phyloP scores from a whole-genome alignment of 2,888 invertebrate genomes.

The Drosophila differens region DNA sequence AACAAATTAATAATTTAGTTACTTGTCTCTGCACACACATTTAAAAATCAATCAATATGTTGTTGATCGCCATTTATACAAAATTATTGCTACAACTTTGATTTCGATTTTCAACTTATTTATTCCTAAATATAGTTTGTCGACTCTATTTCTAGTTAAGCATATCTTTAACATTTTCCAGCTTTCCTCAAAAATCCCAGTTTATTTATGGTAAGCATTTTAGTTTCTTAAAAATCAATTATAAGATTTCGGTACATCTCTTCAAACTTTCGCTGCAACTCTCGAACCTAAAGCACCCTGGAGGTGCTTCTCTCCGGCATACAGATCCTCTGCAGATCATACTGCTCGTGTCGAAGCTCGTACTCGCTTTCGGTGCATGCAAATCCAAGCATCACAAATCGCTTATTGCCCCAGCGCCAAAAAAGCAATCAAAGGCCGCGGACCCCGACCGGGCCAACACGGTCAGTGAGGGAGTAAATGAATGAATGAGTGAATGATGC shows the following conservation, averaged over 20 bases:
- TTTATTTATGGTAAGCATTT: neutral
- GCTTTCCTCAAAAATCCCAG: neutral
- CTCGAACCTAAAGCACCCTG: neutral
- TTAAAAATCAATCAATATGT: neutral
- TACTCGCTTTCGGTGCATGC: slow-evolving; percentile 46
- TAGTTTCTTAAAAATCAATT: neutral
- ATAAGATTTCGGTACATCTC: neutral
- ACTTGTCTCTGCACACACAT: neutral
- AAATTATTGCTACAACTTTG: neutral
- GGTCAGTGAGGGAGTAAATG: slow-evolving; percentile 23
- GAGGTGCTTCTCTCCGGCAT: neutral
- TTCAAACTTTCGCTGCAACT: neutral
- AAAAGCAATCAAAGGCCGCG: slow-evolving; percentile 63
- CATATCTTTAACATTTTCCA: neutral
- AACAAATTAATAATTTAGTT: neutral
- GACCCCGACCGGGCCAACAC: slow-evolving; percentile 53
- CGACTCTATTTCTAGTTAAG: neutral
- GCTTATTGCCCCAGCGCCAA: slow-evolving; percentile 59
- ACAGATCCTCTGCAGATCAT: slow-evolving; percentile 7
- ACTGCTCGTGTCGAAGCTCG: neutral
- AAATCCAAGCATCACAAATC: slow-evolving; percentile 56
- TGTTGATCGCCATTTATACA: neutral
- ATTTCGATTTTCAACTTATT: neutral
- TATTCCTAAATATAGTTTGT: neutral
- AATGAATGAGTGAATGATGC: slow-evolving; percentile 56